Base-by-base conservation (phyloP, 2,113 vertebrate species). In the Ardeotis arabs region DNA sequence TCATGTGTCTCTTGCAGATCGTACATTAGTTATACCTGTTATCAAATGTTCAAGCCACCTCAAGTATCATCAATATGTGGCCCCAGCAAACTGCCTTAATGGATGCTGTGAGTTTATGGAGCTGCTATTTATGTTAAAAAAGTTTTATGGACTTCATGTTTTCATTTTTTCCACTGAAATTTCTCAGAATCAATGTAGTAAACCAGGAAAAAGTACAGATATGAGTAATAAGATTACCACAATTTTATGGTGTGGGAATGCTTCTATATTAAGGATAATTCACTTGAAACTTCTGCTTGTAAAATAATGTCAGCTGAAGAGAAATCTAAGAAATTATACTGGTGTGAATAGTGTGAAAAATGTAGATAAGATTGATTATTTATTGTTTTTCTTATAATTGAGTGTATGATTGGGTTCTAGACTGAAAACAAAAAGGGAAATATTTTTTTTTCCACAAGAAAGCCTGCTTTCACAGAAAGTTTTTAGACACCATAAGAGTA, bases 401-500 rank as follows among this genome's bases (percentile, higher is more conserved):
- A 20, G 25, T 29, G 8, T 80, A 11, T 64, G 39, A 29, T 9
- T 77, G 6, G 7, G 19, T 56, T 63, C 14, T 2, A 20, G 35
- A n/a, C 14, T 31, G 12, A 77, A 84, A 81, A 52, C 2, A 37
- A 84, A 74, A 31, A 6, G 18, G 8, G 73, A 41, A 13, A 13
- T 12, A 2, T 1, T 12, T 25, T n/a, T 27, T 41, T 63, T 22
- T 20, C 15, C 14, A 37, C 2, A 39, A 20, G 7, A 66, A 1
- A 74, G 4, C 6, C 0, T 45, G 29, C 59, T 67, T 79, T 78
- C 50, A n/a, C n/a, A 37, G 7, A 0, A 69, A 9, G 1, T 31
- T 77, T 73, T 74, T 69, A 33, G 41, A 70, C 5, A 33, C 4
- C 3, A 22, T 3, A 66, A 28, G 3, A 35, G 6, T 53, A 31